Evolutionary conservation across 2,797 vertebrate genomes (phyloP).

Genomic region (Todus mexicanus): DNA sequence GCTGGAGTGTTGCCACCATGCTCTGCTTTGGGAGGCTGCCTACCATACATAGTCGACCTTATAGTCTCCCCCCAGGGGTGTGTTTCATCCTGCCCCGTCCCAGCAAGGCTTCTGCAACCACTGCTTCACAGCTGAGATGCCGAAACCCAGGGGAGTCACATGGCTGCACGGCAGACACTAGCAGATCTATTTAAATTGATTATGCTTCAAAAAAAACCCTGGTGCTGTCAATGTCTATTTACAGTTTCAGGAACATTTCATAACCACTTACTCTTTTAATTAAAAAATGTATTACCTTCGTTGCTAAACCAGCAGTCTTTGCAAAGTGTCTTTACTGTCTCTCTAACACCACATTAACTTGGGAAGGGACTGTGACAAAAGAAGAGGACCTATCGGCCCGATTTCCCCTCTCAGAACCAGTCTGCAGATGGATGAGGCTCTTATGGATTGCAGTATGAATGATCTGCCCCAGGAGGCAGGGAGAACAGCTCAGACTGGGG

Average conservation of each 20-base stretch:
- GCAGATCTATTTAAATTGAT: slow-evolving; percentile 19
- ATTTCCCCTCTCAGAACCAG: background rate
- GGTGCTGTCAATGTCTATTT: background rate
- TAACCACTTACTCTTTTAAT: background rate
- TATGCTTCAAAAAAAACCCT: background rate
- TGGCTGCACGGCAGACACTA: background rate
- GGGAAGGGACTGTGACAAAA: background rate
- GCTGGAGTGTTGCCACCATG: background rate
- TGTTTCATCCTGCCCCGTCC: background rate
- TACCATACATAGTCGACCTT: background rate
- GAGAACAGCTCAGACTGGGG: background rate
- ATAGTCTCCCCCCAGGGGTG: background rate
- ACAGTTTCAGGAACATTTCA: background rate
- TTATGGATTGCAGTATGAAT: background rate
- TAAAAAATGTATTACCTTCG: background rate
- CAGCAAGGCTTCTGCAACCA: background rate
- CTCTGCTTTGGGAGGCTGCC: background rate
- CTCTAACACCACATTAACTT: background rate
- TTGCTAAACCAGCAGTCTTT: background rate
- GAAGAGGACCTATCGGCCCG: accelerated
- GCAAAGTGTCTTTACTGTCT: background rate
- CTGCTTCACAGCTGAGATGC: background rate
- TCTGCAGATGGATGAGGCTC: background rate
- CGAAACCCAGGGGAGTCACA: background rate
- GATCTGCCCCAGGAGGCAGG: background rate